phyloP scores from a whole-genome alignment of 2,113 vertebrate genomes.

The Sinocyclocheilus maitianheensis region DNA sequence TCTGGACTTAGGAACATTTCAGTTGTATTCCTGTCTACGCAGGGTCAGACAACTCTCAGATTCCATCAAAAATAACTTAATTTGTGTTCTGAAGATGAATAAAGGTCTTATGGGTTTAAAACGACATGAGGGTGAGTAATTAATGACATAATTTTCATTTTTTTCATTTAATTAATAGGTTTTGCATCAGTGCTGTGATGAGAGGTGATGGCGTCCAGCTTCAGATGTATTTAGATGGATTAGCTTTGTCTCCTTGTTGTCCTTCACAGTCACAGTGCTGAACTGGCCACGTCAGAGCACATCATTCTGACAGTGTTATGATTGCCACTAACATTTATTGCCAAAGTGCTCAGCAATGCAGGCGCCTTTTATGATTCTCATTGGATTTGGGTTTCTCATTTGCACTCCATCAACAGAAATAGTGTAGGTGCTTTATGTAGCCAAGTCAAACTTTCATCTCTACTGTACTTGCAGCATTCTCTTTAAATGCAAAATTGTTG shows the following conservation, averaged over 20 bases:
- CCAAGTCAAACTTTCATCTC: neutral
- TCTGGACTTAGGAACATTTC: too few species aligned
- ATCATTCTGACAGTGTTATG: conserved; percentile 21
- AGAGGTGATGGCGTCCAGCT: neutral
- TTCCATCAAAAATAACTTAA: too few species aligned
- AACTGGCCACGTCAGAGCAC: neutral
- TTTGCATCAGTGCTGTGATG: neutral
- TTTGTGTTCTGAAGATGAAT: too few species aligned
- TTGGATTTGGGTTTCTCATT: conserved; percentile 13
- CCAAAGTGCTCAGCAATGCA: conserved; percentile 42
- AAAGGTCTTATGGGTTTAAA: too few species aligned
- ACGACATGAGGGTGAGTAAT: too few species aligned
- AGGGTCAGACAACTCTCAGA: too few species aligned
- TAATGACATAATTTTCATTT: too few species aligned
- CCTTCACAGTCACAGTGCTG: neutral
- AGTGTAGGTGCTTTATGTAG: conserved; percentile 12
- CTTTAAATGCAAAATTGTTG: neutral
- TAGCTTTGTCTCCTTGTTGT: conserved; percentile 1
- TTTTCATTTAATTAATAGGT: neutral
- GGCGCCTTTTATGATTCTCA: neutral
- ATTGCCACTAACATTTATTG: conserved; percentile 7
- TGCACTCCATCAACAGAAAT: conserved; percentile 8
- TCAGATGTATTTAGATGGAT: neutral
- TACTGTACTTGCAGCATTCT: neutral
- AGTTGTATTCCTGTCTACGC: too few species aligned